Conservation (phyloP, 2,888 invertebrate species). For the Andrena bicolor region DNA sequence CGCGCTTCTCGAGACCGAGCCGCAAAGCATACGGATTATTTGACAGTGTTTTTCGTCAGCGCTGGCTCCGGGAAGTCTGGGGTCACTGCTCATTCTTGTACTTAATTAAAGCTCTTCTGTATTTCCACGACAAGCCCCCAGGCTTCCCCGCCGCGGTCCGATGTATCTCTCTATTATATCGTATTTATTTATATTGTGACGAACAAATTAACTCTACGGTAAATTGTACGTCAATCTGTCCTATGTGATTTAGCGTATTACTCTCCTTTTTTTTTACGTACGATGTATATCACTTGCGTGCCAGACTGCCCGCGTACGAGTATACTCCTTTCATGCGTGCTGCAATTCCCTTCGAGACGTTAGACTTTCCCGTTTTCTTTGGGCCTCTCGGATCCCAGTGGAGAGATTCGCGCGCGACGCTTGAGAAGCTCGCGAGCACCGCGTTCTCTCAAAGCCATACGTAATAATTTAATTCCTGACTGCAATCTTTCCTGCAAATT, state of each 20-base stretch:
- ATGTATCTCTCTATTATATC: constrained; percentile 73
- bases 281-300: constrained; percentile 28
- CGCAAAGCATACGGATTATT: constrained; percentile 28
- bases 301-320: constrained; percentile 16
- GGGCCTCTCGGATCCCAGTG: constrained; percentile 10
- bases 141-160: constrained; percentile 59
- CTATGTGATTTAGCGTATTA: constrained; percentile 64
- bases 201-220: constrained; percentile 67
- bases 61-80: constrained; percentile 62
- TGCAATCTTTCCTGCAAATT: constrained; percentile 14
- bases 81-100: constrained; percentile 68
- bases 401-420: background rate
- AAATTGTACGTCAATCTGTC: constrained; percentile 79
- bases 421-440: background rate
- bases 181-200: constrained; percentile 81
- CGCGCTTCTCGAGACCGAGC: constrained; percentile 55
- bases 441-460: background rate
- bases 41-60: constrained; percentile 21
- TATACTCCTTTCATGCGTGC: constrained; percentile 27
- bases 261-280: constrained; percentile 30
- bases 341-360: constrained; percentile 2
- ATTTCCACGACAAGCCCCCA: constrained; percentile 64
- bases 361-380: constrained; percentile 5
- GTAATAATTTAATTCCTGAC: constrained; percentile 42
- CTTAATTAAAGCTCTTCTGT: constrained; percentile 64